Base-by-base conservation (phyloP, 2,797 vertebrate species). In the Tauraco hartlaubi region DNA sequence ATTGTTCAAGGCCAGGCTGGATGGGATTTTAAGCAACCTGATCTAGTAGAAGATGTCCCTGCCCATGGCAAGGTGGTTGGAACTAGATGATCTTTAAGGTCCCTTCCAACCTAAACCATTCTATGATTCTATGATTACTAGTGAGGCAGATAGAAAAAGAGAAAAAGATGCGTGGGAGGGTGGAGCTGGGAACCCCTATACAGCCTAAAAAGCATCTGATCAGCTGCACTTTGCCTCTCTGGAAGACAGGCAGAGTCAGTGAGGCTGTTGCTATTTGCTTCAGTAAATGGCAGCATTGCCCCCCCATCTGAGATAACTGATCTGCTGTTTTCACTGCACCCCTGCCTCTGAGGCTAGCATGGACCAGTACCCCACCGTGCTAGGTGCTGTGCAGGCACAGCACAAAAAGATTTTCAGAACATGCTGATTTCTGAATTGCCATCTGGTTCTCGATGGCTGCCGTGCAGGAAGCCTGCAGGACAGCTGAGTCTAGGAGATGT, bases 271-370 rank as follows among this genome's bases (percentile, higher is more conserved):
- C 4, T 13, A 33, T 12, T 80, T 88, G 37, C 26, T 72, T 43
- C 54, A 52, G 48, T 51, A 62, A 72, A 67, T 3, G 15, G 20
- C 56, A 89, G 9, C 35, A 14, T 64, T 44, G 5, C 23, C 9
- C 7, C 5, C 11, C 4, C 23, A 2, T 17, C 14, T 16, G 41
- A 37, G 29, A 9, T 23, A 56, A 91, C 19, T 6, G 6, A 15
- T 48, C 5, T 21, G 3, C 43, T 49, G 15, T 55, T 84, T 61
- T 63, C 44, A 18, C 5, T 20, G 16, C 14, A 12, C 29, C 61
- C 0, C 0, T 80, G 22, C 12, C n/a, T 75, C 23, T 23, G 17
- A 84, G n/a, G n/a, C n/a, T n/a, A 19, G n/a, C 3, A 11, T 3
- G 16, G 52, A 76, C n/a, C 25, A 56, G 29, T n/a, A 62, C 12